Evolutionary conservation across 2,113 vertebrate genomes (phyloP).

Genomic region (Delphinus delphis): DNA sequence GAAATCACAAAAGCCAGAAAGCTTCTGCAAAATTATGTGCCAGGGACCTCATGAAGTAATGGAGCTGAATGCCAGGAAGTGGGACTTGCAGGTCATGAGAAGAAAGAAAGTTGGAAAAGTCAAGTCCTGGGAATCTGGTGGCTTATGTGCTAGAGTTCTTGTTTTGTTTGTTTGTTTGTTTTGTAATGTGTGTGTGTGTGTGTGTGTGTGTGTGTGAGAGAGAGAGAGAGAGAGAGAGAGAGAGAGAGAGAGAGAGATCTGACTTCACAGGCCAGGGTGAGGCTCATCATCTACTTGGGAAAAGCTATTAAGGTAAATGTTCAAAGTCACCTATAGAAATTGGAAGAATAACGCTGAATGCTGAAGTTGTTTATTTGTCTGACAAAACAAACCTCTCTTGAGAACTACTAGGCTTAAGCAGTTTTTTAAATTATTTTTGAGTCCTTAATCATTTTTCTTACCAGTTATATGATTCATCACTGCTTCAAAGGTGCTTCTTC

Average conservation of each 20-base stretch:
- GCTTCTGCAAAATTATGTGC: background rate
- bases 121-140: background rate
- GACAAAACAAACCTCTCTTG: background rate
- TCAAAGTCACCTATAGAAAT: background rate
- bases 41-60: background rate
- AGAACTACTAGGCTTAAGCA: background rate
- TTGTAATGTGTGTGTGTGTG: no score
- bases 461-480: background rate
- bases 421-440: background rate
- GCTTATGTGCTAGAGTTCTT: background rate
- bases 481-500: background rate
- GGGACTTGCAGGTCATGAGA: background rate
- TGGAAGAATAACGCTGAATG: background rate
- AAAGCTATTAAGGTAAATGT: background rate
- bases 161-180: background rate
- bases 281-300: background rate
- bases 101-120: background rate
- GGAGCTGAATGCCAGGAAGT: background rate
- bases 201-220: background rate
- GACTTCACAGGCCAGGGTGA: background rate
- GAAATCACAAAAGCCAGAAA: background rate
- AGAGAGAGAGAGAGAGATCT: background rate
- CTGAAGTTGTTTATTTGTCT: background rate
- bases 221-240: background rate
- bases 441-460: slow-evolving; percentile 40